Base-by-base conservation (phyloP, 1,140 invertebrate genomes). In the Planococcus citri region DNA sequence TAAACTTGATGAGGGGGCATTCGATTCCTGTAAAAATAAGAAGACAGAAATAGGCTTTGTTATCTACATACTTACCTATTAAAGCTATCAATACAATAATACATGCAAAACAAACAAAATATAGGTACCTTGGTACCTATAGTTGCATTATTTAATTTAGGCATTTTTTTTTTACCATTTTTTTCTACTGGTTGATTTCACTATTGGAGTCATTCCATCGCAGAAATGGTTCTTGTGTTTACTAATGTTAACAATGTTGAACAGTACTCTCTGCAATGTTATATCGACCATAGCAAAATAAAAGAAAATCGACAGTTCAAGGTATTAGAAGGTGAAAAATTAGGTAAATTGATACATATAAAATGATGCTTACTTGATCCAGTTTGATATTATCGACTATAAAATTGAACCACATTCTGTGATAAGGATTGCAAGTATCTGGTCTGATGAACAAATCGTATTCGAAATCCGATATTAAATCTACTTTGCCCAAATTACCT, bases 381-480 rank as follows among this genome's bases (percentile, higher is more conserved):
- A 87, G 81, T 72, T 90, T 89, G 0, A 94, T 92, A 80, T 99
- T 99, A 78, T 98, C 94, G 12, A 98, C 94, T 0, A 93, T 94
- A 76, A 98, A 99, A 79, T 98, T 96, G 78, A 97, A 98, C 95
- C 95, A 98, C 70, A 97, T 87, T 51, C 96, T 82, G 69, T 92
- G 86, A 29, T 92, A 83, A 0, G 95, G 94, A 78, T 94, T 94
- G 77, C 94, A 97, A 0, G 95, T 97, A 78, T 98, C 96, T 0
- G 96, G 95, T 64, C 96, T 81, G 41, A 99, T 88, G 80, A 92
- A 98, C 9, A 99, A 82, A 80, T 98, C 96, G 79, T 98, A 98
- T 78, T 98, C 95, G 77, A 88, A 89, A 75, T 97, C 94, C 0
- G 90, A 91, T 71, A 98, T 85, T 71, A 95, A 86, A 77, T 98